Conservation (phyloP, 2,797 vertebrate species). For the Nannoperca obscura region DNA sequence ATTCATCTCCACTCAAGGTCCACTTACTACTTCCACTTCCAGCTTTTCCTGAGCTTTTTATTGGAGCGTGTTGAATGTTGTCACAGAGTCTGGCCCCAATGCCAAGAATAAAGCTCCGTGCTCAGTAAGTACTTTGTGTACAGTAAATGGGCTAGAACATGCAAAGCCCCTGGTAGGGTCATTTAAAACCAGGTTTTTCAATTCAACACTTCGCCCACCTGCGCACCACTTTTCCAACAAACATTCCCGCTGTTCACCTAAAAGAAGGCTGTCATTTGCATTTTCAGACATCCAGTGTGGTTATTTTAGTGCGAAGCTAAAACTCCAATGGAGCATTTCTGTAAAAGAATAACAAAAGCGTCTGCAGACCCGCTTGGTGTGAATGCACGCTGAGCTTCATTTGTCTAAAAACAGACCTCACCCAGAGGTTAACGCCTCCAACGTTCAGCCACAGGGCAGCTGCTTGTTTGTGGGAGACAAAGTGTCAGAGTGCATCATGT, state of each 20-base stretch:
- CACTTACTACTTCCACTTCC: no score
- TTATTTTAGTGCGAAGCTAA: constrained; percentile 14
- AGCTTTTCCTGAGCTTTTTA: neutral
- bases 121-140: neutral
- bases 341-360: neutral
- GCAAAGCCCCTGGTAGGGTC: neutral
- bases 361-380: neutral
- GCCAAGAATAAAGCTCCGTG: neutral
- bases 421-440: constrained; percentile 49
- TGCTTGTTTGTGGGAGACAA: constrained; percentile 70
- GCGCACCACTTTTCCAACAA: neutral
- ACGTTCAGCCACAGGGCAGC: constrained; percentile 47
- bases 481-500: constrained; percentile 70
- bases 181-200: constrained; percentile 2
- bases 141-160: neutral
- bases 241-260: neutral
- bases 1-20: neutral
- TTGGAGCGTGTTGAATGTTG: neutral
- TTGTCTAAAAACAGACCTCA: constrained; percentile 45
- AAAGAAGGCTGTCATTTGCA: neutral
- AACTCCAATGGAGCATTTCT: neutral
- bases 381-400: constrained; percentile 19
- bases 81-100: neutral
- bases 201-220: neutral
- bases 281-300: neutral